Conservation (phyloP, 2,797 vertebrate genomes). For the Menidia menidia region DNA sequence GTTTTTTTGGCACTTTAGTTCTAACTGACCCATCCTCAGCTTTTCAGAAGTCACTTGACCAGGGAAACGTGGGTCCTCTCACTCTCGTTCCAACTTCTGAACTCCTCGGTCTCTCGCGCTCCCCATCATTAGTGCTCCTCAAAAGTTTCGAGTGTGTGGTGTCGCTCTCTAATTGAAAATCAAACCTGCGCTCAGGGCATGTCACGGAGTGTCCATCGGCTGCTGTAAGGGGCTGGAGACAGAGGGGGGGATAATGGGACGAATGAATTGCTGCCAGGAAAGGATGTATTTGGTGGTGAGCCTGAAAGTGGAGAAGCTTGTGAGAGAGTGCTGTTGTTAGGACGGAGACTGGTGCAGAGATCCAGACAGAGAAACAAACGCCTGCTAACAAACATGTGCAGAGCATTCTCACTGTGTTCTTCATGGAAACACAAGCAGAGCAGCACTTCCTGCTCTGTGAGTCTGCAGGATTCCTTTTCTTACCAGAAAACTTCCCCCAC, state of each 20-base stretch:
- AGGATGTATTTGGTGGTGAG: slow-evolving; percentile 32
- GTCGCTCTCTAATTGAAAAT: slow-evolving; percentile 41
- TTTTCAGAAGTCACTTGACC: too few species aligned
- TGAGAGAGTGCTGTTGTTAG: slow-evolving; percentile 24
- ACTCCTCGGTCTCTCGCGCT: not conserved
- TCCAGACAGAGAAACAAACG: slow-evolving; percentile 3
- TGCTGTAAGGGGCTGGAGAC: slow-evolving; percentile 39
- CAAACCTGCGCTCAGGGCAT: slow-evolving; percentile 23
- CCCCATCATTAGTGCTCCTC: slow-evolving; percentile 10
- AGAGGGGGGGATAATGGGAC: slow-evolving; percentile 39
- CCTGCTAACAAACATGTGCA: slow-evolving; percentile 15
- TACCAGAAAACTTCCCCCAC: too few species aligned
- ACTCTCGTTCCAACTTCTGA: not conserved
- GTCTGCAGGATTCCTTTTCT: not conserved
- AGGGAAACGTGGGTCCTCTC: not conserved
- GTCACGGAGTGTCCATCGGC: slow-evolving; percentile 28
- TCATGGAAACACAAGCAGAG: slow-evolving; percentile 4
- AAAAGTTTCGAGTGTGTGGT: slow-evolving; percentile 18
- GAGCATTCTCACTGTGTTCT: slow-evolving; percentile 20
- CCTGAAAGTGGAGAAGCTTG: slow-evolving; percentile 10
- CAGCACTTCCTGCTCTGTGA: not conserved
- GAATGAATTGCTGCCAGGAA: slow-evolving; percentile 25
- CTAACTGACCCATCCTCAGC: too few species aligned
- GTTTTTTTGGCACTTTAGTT: too few species aligned
- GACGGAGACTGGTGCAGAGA: slow-evolving; percentile 24